Evolutionary conservation across 2,113 vertebrate species (phyloP).

Genomic region (Campylorhamphus procurvoides): DNA sequence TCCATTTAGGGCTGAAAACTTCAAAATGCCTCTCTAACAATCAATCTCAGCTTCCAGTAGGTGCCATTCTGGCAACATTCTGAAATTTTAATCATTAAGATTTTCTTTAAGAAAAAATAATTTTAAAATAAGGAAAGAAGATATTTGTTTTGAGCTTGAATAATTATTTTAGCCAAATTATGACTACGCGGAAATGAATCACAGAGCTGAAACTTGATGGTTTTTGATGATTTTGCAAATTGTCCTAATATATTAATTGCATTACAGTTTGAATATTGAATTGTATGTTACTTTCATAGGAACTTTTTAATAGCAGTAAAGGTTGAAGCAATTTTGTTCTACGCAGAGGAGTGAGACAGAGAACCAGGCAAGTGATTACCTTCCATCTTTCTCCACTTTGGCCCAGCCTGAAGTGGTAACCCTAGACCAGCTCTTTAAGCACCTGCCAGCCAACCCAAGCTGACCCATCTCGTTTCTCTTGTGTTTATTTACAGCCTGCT

Average conservation of each 20-base stretch:
- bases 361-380: neutral
- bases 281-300: neutral
- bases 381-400: neutral
- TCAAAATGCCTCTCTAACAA: neutral
- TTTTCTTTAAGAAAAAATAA: neutral
- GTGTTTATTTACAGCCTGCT: neutral
- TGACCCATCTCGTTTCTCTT: neutral
- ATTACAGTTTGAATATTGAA: neutral
- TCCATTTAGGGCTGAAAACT: neutral
- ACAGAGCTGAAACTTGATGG: neutral
- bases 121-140: neutral
- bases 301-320: neutral
- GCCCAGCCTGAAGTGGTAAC: neutral
- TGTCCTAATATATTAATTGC: neutral
- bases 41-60: neutral
- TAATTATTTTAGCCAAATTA: neutral
- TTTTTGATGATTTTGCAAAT: neutral
- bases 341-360: neutral
- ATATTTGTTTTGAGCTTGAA: neutral
- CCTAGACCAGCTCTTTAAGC: neutral
- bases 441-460: neutral
- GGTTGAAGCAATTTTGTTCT: neutral
- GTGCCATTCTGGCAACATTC: neutral
- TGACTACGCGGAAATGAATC: neutral
- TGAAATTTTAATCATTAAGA: neutral